Evolutionary conservation across 1,140 invertebrate species (phyloP), one percentile per base, ranked within the genome.

Genomic region (Drosophila miranda): DNA sequence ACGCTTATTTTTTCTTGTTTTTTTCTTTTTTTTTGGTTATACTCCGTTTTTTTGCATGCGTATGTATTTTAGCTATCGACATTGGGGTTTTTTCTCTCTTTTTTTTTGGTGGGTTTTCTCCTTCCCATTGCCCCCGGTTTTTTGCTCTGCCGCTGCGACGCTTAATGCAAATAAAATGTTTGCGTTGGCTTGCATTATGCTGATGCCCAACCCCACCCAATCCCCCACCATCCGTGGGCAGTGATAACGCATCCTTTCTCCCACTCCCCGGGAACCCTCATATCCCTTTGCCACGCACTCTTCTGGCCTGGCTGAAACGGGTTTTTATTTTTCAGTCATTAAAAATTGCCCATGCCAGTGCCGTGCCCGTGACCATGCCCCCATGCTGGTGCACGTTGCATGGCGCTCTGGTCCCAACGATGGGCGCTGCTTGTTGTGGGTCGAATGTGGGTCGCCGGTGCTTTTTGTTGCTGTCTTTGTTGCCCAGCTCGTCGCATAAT

Each of bases 111-210:
- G 30, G 19, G 41, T 28, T 38, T 61, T 63, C 41, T n/a, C 43
- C 34, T 1, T 2, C 30, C 9, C 9, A 1, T 11, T 11, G 3
- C 34, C 11, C 34, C 6, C 44, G 48, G 34, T 28, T 42, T 64
- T 50, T 64, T 50, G 30, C 52, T 63, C 45, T 46, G 53, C 73
- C 56, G 58, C 62, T 52, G 66, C 60, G 50, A 54, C 56, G 81
- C 72, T 86, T 89, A 81, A 88, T 88, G 78, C 80, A 89, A 89
- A 89, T 89, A 88, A 88, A 89, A 89, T 90, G 89, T 90, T 90
- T 90, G 77, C 77, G 63, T 90, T 89, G 76, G 78, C 75, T 87
- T 89, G 89, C 84, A 90, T 90, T 90, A 90, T 90, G 76, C 76
- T 72, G 78, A 78, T 58, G 71, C 3, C 38, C 50, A 8, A 1